phyloP scores from a whole-genome alignment of 2,113 vertebrate species.

The Amblyornis subalaris region DNA sequence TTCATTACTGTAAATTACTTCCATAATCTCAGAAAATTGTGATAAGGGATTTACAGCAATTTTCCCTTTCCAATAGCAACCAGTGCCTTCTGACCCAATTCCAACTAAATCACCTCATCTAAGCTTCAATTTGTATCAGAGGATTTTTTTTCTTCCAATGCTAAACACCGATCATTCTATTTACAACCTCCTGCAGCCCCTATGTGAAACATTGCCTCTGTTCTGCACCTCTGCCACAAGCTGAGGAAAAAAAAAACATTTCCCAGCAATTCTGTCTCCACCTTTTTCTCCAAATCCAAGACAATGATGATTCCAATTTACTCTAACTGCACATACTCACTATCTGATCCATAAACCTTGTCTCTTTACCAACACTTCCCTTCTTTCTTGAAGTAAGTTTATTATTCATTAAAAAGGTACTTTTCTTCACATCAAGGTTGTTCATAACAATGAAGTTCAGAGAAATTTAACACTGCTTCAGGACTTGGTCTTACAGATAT shows the following conservation, averaged over 20 bases:
- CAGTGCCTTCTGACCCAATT: slow-evolving; percentile 46
- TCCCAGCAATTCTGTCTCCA: not conserved
- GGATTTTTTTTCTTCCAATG: not conserved
- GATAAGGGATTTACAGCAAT: slow-evolving; percentile 22
- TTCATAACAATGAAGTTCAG: not conserved
- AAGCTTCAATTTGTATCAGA: not conserved
- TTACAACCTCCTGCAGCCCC: not conserved
- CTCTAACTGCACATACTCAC: not conserved
- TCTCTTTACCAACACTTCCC: not conserved
- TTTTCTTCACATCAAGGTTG: not conserved
- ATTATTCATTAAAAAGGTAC: not conserved
- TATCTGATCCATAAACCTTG: not conserved
- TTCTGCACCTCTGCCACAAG: not conserved
- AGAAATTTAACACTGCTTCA: not conserved
- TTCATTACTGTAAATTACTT: slow-evolving; percentile 14
- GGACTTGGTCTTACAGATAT: not conserved
- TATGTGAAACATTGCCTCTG: not conserved
- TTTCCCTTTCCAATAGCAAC: slow-evolving; percentile 9
- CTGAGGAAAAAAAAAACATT: not conserved
- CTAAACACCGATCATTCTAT: not conserved
- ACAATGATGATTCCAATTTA: not conserved
- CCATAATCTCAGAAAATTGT: slow-evolving; percentile 42
- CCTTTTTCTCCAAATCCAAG: not conserved
- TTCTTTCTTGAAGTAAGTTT: not conserved
- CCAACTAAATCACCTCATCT: slow-evolving; percentile 25